Conservation (phyloP, 2,113 vertebrate genomes). For the Pachyramphus minor region DNA sequence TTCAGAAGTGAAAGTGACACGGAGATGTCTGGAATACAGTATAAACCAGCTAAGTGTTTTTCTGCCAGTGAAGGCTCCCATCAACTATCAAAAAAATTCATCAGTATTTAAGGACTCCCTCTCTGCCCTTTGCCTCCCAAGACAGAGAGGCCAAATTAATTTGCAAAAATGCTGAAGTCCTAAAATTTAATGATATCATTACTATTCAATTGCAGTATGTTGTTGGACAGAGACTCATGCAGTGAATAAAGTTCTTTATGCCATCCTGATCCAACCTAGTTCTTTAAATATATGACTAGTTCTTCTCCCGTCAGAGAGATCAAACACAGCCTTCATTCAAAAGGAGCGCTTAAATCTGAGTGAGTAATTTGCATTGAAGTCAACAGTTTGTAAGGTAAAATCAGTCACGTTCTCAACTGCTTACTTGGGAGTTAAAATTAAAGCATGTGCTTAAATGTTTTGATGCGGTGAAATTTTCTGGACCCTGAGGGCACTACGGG, state of each 20-base stretch:
- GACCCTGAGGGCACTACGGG: fast-evolving
- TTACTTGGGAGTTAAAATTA: not conserved
- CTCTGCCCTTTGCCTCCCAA: slow-evolving; percentile 48
- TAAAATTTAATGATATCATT: slow-evolving; percentile 62
- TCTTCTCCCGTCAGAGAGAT: not conserved
- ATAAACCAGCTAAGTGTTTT: slow-evolving; percentile 42
- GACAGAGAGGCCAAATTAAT: slow-evolving; percentile 53
- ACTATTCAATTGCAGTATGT: slow-evolving; percentile 25
- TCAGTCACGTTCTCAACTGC: not conserved
- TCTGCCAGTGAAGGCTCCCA: not conserved
- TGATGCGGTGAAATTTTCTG: not conserved
- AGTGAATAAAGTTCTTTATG: slow-evolving; percentile 10
- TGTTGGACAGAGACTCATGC: not conserved
- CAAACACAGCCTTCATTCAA: not conserved
- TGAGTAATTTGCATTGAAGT: not conserved
- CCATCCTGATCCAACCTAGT: not conserved
- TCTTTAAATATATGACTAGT: not conserved
- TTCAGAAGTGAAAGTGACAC: slow-evolving; percentile 17
- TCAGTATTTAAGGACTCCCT: slow-evolving; percentile 47
- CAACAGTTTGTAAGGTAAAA: not conserved
- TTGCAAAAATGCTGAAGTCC: slow-evolving; percentile 53
- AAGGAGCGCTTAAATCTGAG: not conserved
- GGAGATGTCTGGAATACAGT: slow-evolving; percentile 16
- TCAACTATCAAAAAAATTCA: slow-evolving; percentile 36
- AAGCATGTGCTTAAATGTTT: not conserved